A percentile compares a stretch with the other conserved stretches of the same genome.
phyloP scores from a whole-genome alignment of 2,113 vertebrate species.

The Crotalus viridis region DNA sequence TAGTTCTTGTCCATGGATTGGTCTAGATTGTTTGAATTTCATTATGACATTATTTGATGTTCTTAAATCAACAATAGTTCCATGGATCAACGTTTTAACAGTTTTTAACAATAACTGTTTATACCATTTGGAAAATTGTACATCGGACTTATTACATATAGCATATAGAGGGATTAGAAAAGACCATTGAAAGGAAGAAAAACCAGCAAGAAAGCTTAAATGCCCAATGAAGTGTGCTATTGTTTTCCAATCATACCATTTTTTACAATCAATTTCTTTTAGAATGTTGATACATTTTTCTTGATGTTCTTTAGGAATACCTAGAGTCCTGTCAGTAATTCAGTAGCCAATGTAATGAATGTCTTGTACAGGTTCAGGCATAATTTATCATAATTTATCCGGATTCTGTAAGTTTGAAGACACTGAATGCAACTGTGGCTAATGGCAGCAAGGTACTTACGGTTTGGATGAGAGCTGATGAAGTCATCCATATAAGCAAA shows the following conservation, averaged over 20 bases:
- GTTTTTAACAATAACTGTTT: not conserved
- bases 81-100: not conserved
- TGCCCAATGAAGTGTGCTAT: not conserved
- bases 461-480: not conserved
- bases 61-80: not conserved
- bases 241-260: not conserved
- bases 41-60: not conserved
- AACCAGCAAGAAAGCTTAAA: not conserved
- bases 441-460: not conserved
- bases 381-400: not conserved
- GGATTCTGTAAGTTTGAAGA: not conserved
- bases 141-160: not conserved
- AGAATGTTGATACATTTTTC: not conserved
- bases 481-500: not conserved
- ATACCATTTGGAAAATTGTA: not conserved
- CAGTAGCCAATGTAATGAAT: not conserved
- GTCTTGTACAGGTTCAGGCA: not conserved
- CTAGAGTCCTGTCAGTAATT: not conserved
- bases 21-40: not conserved
- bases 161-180: not conserved
- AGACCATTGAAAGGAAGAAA: not conserved
- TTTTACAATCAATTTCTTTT: not conserved
- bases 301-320: not conserved
- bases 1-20: not conserved
- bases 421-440: not conserved